Conservation (phyloP, 92 coral and sea anemone species). For the Zoanthus sociatus region DNA sequence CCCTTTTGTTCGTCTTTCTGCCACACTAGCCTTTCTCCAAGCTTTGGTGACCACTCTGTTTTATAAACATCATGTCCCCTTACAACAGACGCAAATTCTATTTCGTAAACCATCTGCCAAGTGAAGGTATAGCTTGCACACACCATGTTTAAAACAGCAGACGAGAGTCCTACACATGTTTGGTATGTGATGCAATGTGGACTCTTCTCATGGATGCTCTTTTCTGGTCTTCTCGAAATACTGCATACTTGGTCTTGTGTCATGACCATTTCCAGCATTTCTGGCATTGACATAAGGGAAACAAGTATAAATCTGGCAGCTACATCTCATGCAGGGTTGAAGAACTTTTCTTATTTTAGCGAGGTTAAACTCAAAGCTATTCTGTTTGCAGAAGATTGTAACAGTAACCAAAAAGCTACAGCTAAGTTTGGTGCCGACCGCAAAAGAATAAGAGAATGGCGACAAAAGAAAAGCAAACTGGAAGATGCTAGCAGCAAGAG, state of each 20-base stretch:
- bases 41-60: conserved; percentile 48
- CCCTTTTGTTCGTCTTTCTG: no score
- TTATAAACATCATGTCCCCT: conserved; percentile 56
- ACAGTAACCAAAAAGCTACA: conserved; percentile 45
- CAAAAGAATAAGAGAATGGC: conserved; percentile 65
- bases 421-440: conserved; percentile 59
- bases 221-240: conserved; percentile 57
- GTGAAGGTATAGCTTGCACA: conserved; percentile 52
- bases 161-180: conserved; percentile 29
- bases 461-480: conserved; percentile 55
- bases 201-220: conserved; percentile 55
- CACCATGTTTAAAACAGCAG: conserved; percentile 51
- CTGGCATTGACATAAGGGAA: conserved; percentile 50
- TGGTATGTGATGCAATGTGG: conserved; percentile 47
- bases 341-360: conserved; percentile 47
- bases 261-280: conserved; percentile 52
- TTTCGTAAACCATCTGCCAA: conserved; percentile 55
- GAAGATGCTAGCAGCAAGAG: conserved; percentile 53
- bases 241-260: conserved; percentile 43
- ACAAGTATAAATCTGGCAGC: conserved; percentile 56
- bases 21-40: no score
- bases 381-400: conserved; percentile 40
- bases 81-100: conserved; percentile 51
- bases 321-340: conserved; percentile 51
- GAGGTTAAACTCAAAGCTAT: conserved; percentile 21